phyloP scores from a whole-genome alignment of 2,797 vertebrate genomes.

The Urocyon cinereoargenteus region DNA sequence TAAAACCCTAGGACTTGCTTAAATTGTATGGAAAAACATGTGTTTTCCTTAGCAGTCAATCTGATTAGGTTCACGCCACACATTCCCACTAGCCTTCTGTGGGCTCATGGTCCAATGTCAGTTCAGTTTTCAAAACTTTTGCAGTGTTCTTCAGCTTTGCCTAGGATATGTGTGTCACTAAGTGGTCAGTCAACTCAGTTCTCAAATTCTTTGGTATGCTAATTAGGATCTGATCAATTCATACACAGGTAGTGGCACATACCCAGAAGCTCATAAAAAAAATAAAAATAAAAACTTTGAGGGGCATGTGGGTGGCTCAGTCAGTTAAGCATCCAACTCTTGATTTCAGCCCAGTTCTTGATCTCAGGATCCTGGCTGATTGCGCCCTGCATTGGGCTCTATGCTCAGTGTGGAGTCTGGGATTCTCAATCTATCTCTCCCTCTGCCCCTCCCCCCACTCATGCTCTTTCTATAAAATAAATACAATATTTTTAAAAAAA shows the following conservation, averaged over 20 bases:
- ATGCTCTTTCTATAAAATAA: too few relatives aligned
- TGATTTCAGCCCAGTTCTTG: too few relatives aligned
- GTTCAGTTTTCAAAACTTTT: slow-evolving; percentile 49
- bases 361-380: too few relatives aligned
- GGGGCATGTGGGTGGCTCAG: too few relatives aligned
- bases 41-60: slow-evolving; percentile 30
- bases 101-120: background rate
- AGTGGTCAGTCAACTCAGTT: background rate
- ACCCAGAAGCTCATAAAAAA: background rate
- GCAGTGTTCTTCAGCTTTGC: background rate
- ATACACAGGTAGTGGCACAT: background rate
- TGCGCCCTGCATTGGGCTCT: too few relatives aligned
- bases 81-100: background rate
- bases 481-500: too few relatives aligned
- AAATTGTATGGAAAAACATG: slow-evolving; percentile 11
- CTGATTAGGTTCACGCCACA: slow-evolving; percentile 22
- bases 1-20: background rate
- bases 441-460: too few relatives aligned
- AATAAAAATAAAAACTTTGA: background rate
- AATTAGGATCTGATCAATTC: background rate
- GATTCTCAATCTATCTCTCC: too few relatives aligned
- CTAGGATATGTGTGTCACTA: background rate
- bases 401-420: too few relatives aligned
- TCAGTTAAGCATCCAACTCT: too few relatives aligned
- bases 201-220: background rate